A percentile compares a stretch with the other conserved stretches of the same genome.
Evolutionary conservation across 2,797 vertebrate genomes (phyloP).

Genomic region (Poecile montanus): DNA sequence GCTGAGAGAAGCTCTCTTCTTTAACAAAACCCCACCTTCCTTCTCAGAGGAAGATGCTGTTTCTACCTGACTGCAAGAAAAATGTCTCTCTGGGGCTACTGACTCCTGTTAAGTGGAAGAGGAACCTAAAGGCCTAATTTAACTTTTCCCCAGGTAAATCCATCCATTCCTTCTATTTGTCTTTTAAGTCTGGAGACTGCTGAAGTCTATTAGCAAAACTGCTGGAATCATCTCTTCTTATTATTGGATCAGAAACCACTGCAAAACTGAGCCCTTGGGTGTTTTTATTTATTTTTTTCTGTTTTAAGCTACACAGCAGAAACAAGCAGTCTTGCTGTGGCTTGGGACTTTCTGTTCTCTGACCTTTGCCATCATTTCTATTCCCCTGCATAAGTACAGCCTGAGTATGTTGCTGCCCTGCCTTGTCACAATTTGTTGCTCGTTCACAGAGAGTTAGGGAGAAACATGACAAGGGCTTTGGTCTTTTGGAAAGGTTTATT

Average conservation of each 20-base stretch:
- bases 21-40: neutral
- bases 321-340: neutral
- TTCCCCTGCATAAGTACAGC: neutral
- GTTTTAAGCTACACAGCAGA: neutral
- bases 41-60: neutral
- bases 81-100: neutral
- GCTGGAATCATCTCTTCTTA: neutral
- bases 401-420: neutral
- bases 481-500: neutral
- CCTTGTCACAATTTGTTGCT: neutral
- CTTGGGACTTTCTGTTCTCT: neutral
- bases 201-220: neutral
- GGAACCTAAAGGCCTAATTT: neutral
- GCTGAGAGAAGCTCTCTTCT: neutral
- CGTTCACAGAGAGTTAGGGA: neutral
- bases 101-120: neutral
- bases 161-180: neutral
- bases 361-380: neutral
- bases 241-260: neutral
- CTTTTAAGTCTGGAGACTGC: neutral
- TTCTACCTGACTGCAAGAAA: neutral
- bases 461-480: neutral
- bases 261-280: neutral
- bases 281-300: neutral
- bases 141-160: neutral